A percentile compares a stretch with the other conserved stretches of the same genome.
Evolutionary conservation across 2,888 invertebrate species (phyloP).

Genomic region (Synergus laeviventris): DNA sequence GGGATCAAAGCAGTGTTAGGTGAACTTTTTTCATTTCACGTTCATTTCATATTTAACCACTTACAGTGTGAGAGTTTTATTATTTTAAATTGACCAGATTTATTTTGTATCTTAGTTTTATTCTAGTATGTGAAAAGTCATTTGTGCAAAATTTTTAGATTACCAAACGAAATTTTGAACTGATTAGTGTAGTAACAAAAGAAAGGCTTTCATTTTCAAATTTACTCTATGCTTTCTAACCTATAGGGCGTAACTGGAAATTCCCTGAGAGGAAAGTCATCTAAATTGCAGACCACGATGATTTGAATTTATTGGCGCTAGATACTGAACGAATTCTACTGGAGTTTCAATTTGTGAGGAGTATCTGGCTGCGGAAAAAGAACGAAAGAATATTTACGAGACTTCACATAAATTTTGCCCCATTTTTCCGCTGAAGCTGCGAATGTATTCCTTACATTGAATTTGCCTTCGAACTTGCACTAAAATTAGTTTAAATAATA

Average conservation of each 20-base stretch:
- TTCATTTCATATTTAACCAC: too few species aligned
- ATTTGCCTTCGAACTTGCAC: neutral
- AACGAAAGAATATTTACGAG: constrained; percentile 13
- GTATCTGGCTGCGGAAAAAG: neutral
- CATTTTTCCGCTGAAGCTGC: constrained; percentile 11
- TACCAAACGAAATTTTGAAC: too few species aligned
- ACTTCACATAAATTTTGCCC: constrained; percentile 10
- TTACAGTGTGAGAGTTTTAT: too few species aligned
- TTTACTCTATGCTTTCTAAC: constrained; percentile 25
- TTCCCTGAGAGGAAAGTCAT: neutral
- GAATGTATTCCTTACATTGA: neutral
- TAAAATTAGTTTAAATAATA: too few species aligned
- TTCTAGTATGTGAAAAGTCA: too few species aligned
- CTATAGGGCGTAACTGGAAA: neutral
- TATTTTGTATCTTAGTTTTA: too few species aligned
- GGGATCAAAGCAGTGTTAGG: too few species aligned
- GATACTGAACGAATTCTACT: constrained; percentile 4
- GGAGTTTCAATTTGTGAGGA: constrained; percentile 29
- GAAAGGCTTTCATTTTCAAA: constrained; percentile 45
- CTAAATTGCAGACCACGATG: constrained; percentile 2
- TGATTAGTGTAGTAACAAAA: too few species aligned
- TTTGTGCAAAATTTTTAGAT: too few species aligned
- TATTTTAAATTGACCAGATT: too few species aligned
- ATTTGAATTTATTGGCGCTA: constrained; percentile 2
- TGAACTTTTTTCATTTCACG: too few species aligned